Conservation (phyloP, 1,140 invertebrate species). For the Pissodes strobi region DNA sequence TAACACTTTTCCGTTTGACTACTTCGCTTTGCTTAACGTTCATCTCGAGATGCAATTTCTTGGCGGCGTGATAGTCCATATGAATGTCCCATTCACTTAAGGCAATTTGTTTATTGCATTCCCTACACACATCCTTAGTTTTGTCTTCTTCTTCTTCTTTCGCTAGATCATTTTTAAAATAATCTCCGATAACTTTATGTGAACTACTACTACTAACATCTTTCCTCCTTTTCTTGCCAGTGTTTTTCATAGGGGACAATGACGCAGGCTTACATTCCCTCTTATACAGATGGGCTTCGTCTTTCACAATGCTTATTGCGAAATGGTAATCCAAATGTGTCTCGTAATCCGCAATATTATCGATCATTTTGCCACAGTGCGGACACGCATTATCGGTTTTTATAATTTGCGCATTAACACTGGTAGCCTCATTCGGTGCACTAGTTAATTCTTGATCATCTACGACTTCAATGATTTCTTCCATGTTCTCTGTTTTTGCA, state of each 20-base stretch:
- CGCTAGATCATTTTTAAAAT: conserved; percentile 47
- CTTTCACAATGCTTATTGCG: conserved; percentile 62
- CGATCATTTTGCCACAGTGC: conserved; percentile 62
- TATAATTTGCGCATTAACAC: too few species aligned
- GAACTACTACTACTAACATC: conserved; percentile 8
- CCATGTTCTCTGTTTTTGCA: too few species aligned
- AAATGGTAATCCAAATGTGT: conserved; percentile 66
- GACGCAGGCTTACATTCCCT: neutral
- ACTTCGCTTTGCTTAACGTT: conserved; percentile 35
- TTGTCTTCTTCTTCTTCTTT: conserved; percentile 40
- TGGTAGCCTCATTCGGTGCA: too few species aligned
- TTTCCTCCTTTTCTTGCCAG: conserved; percentile 34
- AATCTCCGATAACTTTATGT: conserved; percentile 4
- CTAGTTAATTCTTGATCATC: too few species aligned
- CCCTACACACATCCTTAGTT: conserved; percentile 60
- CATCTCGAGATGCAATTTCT: conserved; percentile 63
- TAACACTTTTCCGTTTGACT: neutral
- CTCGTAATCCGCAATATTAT: conserved; percentile 53
- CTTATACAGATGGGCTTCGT: conserved; percentile 56
- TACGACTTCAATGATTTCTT: too few species aligned
- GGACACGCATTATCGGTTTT: neutral
- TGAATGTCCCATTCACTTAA: conserved; percentile 66
- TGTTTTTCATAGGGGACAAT: neutral
- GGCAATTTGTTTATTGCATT: conserved; percentile 66
- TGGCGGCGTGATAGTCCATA: conserved; percentile 73